Evolutionary conservation across 1,140 invertebrate genomes (phyloP).

Genomic region (Danaus melanippus): DNA sequence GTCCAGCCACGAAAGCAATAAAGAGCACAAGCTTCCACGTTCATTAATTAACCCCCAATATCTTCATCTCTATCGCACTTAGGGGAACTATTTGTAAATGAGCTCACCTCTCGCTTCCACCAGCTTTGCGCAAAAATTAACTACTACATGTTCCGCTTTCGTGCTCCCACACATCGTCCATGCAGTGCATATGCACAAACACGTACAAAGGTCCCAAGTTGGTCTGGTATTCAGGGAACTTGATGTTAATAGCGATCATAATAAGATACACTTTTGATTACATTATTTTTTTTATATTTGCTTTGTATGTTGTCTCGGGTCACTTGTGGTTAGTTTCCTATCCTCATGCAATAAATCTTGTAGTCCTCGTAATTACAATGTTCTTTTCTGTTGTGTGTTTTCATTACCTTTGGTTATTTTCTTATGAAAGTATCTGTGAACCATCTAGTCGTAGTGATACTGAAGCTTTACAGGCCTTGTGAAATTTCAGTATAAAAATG

Average conservation of each 20-base stretch:
- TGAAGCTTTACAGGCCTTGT: background rate
- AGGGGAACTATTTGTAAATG: constrained; percentile 65
- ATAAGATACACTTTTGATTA: constrained; percentile 47
- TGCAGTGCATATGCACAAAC: constrained; percentile 63
- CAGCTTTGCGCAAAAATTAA: constrained; percentile 74
- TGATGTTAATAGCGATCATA: constrained; percentile 46
- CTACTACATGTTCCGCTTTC: constrained; percentile 63
- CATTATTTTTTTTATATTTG: constrained; percentile 31
- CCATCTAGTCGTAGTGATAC: too few relatives aligned
- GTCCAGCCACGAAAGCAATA: constrained; percentile 72
- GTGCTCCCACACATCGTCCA: constrained; percentile 56
- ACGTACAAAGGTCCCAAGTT: constrained; percentile 34
- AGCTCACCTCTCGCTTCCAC: constrained; percentile 60
- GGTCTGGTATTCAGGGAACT: constrained; percentile 31
- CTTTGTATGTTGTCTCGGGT: constrained; percentile 33
- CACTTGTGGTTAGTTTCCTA: constrained; percentile 69
- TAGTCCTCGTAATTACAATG: constrained; percentile 69
- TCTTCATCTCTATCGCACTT: constrained; percentile 52
- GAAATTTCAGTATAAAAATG: background rate
- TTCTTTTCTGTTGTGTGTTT: constrained; percentile 69
- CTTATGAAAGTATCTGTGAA: constrained; percentile 2
- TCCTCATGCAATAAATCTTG: constrained; percentile 68
- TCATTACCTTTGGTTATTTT: constrained; percentile 46
- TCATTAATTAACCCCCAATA: constrained; percentile 72
- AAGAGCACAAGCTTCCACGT: constrained; percentile 73